Base-by-base conservation (phyloP, 2,888 invertebrate genomes). In the Tinea trinotella region DNA sequence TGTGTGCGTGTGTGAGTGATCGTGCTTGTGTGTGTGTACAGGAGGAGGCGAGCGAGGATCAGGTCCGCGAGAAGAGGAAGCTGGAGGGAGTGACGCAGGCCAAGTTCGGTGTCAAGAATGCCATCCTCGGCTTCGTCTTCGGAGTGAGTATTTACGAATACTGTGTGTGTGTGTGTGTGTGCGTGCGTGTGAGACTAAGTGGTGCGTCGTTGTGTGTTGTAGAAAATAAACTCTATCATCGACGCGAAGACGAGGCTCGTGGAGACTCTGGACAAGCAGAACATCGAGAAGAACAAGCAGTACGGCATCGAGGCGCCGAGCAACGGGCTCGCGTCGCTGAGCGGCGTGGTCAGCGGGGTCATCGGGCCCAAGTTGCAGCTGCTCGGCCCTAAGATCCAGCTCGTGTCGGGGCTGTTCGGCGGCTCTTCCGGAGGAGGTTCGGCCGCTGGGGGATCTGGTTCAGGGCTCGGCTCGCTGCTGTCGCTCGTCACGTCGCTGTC, bases 151-250 rank as follows among this genome's bases (percentile, higher is more conserved):
- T 35, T 1, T 3, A 19, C 18, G 44, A 13, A 6, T 9, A 13
- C n/a, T 9, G 18, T 5, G 9, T 12, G 20, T 56, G 50, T 7
- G 52, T 12, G 52, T 22, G 10, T 6, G 13, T 34, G 52, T 9
- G 34, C 15, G 13, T 13, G 12, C 15, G 24, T 15, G 13, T 4
- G 35, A 22, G 49, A n/a, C 52, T 34, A 34, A 30, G 17, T 6
- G n/a, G n/a, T n/a, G 7, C 18, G 30, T n/a, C 10, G 58, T 62
- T 62, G 54, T 68, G 55, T 63, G 61, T 78, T 88, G 59, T 88
- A 94, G 94, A 94, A 94, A 91, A 88, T 94, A 84, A 93, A 94
- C 82, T 90, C 91, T 59, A 88, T 93, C 76, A 88, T 94, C 77
- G 94, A 94, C 67, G 90, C 93, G 53, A 94, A 94, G 79, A 94